Percentiles rank a stretch among this genome's conserved stretches.
Conservation (phyloP, 2,888 invertebrate genomes). For the Diarsia rubi region DNA sequence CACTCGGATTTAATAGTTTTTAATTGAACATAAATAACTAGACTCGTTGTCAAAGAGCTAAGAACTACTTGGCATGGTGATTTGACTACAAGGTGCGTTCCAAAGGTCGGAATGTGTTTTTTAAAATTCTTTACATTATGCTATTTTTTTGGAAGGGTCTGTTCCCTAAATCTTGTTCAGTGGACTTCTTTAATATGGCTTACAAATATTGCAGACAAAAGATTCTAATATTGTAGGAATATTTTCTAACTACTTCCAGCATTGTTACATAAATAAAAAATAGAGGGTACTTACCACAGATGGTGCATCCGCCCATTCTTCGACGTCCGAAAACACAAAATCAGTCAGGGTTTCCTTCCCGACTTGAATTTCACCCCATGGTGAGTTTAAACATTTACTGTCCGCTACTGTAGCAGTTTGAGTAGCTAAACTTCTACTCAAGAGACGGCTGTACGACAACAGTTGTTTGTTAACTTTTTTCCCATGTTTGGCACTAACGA, state of each 20-base stretch:
- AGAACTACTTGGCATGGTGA: constrained; percentile 18
- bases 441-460: constrained; percentile 64
- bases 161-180: background rate
- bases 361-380: constrained; percentile 89
- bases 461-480: constrained; percentile 71
- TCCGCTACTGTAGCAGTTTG: constrained; percentile 80
- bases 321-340: constrained; percentile 90
- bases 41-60: constrained; percentile 15
- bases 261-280: background rate
- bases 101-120: constrained; percentile 29
- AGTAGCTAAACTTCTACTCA: constrained; percentile 79
- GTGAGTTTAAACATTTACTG: constrained; percentile 80
- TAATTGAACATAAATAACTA: constrained; percentile 70
- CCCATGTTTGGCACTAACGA: constrained; percentile 72
- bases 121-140: background rate
- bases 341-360: constrained; percentile 91
- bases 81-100: constrained; percentile 24
- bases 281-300: constrained; percentile 91
- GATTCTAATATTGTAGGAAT: background rate
- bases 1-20: constrained; percentile 70
- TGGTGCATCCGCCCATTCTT: constrained; percentile 91
- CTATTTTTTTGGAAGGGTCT: background rate
- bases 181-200: background rate
- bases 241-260: background rate
- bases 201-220: background rate